Evolutionary conservation across 2,888 invertebrate species (phyloP).

Genomic region (Allygus modestus): DNA sequence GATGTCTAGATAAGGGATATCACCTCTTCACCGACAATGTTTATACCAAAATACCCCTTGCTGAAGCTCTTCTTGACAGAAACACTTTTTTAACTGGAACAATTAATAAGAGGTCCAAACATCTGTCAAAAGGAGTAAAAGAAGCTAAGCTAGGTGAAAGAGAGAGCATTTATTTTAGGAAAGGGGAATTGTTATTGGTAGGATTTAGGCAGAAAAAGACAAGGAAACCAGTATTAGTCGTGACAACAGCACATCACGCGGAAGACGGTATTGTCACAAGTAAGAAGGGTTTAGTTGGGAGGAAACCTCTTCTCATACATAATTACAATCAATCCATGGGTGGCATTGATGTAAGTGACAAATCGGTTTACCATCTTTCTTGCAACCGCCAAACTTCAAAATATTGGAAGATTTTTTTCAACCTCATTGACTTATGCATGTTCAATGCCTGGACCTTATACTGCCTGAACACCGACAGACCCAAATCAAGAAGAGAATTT

Average conservation of each 20-base stretch:
- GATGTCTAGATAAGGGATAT: slow-evolving; percentile 40
- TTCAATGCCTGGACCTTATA: slow-evolving; percentile 49
- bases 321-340: slow-evolving; percentile 48
- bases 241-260: slow-evolving; percentile 47
- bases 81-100: slow-evolving; percentile 45
- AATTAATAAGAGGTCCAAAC: slow-evolving; percentile 44
- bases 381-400: slow-evolving; percentile 16
- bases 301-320: slow-evolving; percentile 38
- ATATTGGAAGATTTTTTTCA: slow-evolving; percentile 58
- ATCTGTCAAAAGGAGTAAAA: slow-evolving; percentile 30
- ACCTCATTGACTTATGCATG: slow-evolving; percentile 32
- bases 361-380: slow-evolving; percentile 28
- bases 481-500: not conserved
- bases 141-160: slow-evolving; percentile 23
- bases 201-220: slow-evolving; percentile 11
- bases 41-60: slow-evolving; percentile 50
- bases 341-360: slow-evolving; percentile 35
- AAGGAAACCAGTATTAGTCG: slow-evolving; percentile 5
- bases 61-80: not conserved
- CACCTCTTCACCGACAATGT: slow-evolving; percentile 54
- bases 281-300: slow-evolving; percentile 31
- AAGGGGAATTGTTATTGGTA: slow-evolving; percentile 17
- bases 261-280: slow-evolving; percentile 45
- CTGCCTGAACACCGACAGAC: not conserved
- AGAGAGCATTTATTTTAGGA: slow-evolving; percentile 43